phyloP scores from a whole-genome alignment of 2,888 invertebrate genomes.

The Pegoplata infirma region DNA sequence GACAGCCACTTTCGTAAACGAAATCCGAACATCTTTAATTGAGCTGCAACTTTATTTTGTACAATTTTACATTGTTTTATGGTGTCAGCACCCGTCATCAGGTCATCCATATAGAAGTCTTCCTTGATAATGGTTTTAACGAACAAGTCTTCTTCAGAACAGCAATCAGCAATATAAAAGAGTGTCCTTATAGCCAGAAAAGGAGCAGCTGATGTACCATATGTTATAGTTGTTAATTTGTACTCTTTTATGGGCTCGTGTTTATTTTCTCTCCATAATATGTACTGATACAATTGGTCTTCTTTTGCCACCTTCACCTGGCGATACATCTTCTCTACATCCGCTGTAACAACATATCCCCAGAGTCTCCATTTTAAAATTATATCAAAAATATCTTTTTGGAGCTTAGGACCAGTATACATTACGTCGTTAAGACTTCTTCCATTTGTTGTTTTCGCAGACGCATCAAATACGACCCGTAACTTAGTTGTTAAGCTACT shows the following conservation, averaged over 20 bases:
- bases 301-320: slow-evolving; percentile 64
- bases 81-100: slow-evolving; percentile 55
- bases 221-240: slow-evolving; percentile 65
- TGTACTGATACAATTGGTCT: slow-evolving; percentile 64
- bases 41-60: slow-evolving; percentile 10
- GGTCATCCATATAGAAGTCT: slow-evolving; percentile 58
- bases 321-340: slow-evolving; percentile 70
- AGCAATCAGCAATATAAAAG: slow-evolving; percentile 32
- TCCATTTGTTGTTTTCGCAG: slow-evolving; percentile 59
- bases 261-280: slow-evolving; percentile 64
- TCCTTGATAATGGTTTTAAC: slow-evolving; percentile 52
- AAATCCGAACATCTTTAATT: slow-evolving; percentile 47
- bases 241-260: slow-evolving; percentile 53
- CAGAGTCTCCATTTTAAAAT: slow-evolving; percentile 53
- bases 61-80: slow-evolving; percentile 42
- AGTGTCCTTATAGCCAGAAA: slow-evolving; percentile 58
- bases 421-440: slow-evolving; percentile 61
- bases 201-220: slow-evolving; percentile 64
- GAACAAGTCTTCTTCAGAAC: too few relatives aligned
- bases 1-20: slow-evolving; percentile 59
- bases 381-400: slow-evolving; percentile 64
- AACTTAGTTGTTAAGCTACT: slow-evolving; percentile 22
- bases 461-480: slow-evolving; percentile 39
- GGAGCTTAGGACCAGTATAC: slow-evolving; percentile 66
- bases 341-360: slow-evolving; percentile 64